phyloP scores from a whole-genome alignment of 2,888 invertebrate species.

The Eristalis arbustorum region DNA sequence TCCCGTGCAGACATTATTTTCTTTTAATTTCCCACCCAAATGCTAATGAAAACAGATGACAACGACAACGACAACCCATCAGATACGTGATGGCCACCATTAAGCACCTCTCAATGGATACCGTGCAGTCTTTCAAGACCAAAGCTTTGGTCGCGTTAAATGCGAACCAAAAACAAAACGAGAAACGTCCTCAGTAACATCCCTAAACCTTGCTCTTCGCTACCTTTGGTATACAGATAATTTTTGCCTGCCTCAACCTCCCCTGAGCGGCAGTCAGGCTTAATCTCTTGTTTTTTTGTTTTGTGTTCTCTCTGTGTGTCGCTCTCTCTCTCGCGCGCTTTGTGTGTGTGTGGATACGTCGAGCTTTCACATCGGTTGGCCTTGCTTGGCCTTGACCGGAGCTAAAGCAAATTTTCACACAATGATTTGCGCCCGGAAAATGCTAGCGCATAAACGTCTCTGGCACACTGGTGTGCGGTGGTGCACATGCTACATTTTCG shows the following conservation, averaged over 20 bases:
- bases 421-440: slow-evolving; percentile 68
- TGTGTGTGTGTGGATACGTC: background rate
- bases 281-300: background rate
- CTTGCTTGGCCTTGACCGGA: slow-evolving; percentile 77
- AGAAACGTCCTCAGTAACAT: slow-evolving; percentile 37
- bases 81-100: slow-evolving; percentile 12
- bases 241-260: background rate
- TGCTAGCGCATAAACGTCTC: slow-evolving; percentile 65
- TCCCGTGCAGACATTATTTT: slow-evolving; percentile 33
- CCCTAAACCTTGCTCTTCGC: slow-evolving; percentile 30
- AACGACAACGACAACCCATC: slow-evolving; percentile 7
- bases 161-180: background rate
- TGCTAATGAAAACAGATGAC: slow-evolving; percentile 44
- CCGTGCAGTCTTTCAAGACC: background rate
- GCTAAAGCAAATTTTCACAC: slow-evolving; percentile 68
- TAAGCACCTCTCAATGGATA: background rate
- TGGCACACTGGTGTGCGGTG: slow-evolving; percentile 47
- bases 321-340: background rate
- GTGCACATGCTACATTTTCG: slow-evolving; percentile 37
- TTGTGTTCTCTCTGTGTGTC: background rate
- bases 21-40: slow-evolving; percentile 44
- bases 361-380: slow-evolving; percentile 71
- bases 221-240: slow-evolving; percentile 1
- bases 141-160: slow-evolving; percentile 9
- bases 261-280: background rate